Evolutionary conservation across 2,888 invertebrate species (phyloP).

Genomic region (Scaptomyza polygonia): DNA sequence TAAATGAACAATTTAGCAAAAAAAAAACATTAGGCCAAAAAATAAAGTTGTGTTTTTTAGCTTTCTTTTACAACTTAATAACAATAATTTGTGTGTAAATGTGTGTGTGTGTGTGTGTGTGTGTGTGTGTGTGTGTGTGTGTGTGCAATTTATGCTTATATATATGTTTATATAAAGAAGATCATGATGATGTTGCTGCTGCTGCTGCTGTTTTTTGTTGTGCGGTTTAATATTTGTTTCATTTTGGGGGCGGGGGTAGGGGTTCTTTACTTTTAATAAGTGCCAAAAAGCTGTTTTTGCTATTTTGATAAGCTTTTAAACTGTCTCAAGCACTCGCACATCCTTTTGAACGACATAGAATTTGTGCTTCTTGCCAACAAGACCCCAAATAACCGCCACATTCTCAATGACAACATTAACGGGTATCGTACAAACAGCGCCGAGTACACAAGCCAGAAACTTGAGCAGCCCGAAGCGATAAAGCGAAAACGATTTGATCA

Average conservation of each 20-base stretch:
- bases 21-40: constrained; percentile 9
- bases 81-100: too few species aligned
- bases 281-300: constrained; percentile 13
- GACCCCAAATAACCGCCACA: constrained; percentile 96
- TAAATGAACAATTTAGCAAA: constrained; percentile 10
- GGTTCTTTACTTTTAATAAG: too few species aligned
- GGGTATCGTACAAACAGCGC: constrained; percentile 95
- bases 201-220: constrained; percentile 27
- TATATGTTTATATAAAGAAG: constrained; percentile 33
- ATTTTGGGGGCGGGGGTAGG: too few species aligned
- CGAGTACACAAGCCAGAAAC: constrained; percentile 92
- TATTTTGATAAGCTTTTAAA: too few species aligned
- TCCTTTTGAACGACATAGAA: constrained; percentile 99
- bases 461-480: constrained; percentile 92
- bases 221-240: constrained; percentile 51
- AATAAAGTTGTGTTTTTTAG: neutral
- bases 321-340: constrained; percentile 87
- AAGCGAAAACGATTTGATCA: constrained; percentile 97
- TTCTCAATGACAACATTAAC: constrained; percentile 97
- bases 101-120: constrained; percentile 4
- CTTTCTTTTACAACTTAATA: constrained; percentile 47
- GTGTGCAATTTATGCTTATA: constrained; percentile 52
- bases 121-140: constrained; percentile 17
- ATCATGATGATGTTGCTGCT: constrained; percentile 33
- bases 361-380: constrained; percentile 97